phyloP scores from a whole-genome alignment of 2,888 invertebrate species.

The Erpobdella octoculata region DNA sequence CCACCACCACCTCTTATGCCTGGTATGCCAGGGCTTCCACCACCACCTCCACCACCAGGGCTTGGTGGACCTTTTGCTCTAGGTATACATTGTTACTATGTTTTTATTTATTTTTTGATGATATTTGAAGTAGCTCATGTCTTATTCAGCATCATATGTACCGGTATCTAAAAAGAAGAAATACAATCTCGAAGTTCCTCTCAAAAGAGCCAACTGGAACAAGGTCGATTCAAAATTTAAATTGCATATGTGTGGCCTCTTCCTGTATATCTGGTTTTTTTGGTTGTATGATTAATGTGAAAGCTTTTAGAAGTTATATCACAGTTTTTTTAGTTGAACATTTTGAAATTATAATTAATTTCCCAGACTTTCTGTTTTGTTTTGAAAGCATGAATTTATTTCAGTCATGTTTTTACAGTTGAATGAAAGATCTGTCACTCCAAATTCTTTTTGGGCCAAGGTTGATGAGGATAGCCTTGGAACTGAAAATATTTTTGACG shows the following conservation, averaged over 20 bases:
- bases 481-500: conserved; percentile 73
- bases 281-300: neutral
- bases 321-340: no score
- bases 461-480: conserved; percentile 76
- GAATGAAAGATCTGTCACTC: neutral
- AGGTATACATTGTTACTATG: no score
- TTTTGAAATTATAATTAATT: no score
- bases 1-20: conserved; percentile 45
- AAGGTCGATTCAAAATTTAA: conserved; percentile 55
- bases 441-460: conserved; percentile 86
- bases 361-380: no score
- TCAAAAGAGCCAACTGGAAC: conserved; percentile 93
- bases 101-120: no score
- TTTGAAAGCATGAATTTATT: neutral
- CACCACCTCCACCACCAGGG: conserved; percentile 32
- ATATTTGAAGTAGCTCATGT: no score
- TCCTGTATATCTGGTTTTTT: neutral
- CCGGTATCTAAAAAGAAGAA: conserved; percentile 64
- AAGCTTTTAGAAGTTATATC: neutral
- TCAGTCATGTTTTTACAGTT: neutral
- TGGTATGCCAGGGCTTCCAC: conserved; percentile 46
- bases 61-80: conserved; percentile 69
- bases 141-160: conserved; percentile 57
- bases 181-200: conserved; percentile 75
- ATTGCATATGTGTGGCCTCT: neutral